phyloP scores from a whole-genome alignment of 1,140 invertebrate species.

The Aphis gossypii region DNA sequence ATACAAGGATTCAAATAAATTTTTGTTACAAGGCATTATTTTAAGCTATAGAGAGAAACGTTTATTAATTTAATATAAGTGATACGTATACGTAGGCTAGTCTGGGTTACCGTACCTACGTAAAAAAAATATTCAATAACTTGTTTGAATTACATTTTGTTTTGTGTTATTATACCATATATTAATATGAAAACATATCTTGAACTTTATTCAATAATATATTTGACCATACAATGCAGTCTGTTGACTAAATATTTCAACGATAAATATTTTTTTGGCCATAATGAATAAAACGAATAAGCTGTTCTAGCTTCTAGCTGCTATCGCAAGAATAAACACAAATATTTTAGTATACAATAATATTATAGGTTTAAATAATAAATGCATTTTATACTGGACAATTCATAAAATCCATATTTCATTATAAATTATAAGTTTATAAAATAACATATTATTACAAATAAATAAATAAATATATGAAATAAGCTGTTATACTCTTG shows the following conservation, averaged over 20 bases:
- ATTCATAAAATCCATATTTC: not conserved
- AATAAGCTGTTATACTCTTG: not conserved
- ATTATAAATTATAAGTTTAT: slow-evolving; percentile 2
- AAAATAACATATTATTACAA: slow-evolving; percentile 2
- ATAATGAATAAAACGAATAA: not conserved
- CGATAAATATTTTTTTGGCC: not conserved
- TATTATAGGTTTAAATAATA: not conserved
- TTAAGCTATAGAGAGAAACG: too few species aligned
- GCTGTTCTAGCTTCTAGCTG: too few species aligned
- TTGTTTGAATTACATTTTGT: too few species aligned
- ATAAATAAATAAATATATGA: not conserved
- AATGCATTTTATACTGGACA: not conserved
- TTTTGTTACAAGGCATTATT: too few species aligned
- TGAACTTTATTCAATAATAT: not conserved
- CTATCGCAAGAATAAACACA: not conserved
- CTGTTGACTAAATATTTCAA: not conserved
- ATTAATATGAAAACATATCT: not conserved
- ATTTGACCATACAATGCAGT: not conserved
- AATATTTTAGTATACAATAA: not conserved
- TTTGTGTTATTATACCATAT: not conserved
- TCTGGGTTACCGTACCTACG: too few species aligned
- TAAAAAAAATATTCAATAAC: too few species aligned
- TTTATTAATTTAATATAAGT: too few species aligned
- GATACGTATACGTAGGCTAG: too few species aligned
- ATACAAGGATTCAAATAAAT: too few species aligned